A percentile compares a stretch with the other conserved stretches of the same genome.
These are phyloP conservation scores for Cyphomyrus discorhynchus DNA, from an alignment of 2,113 vertebrate species.

Conservation along the genomic window DNA sequence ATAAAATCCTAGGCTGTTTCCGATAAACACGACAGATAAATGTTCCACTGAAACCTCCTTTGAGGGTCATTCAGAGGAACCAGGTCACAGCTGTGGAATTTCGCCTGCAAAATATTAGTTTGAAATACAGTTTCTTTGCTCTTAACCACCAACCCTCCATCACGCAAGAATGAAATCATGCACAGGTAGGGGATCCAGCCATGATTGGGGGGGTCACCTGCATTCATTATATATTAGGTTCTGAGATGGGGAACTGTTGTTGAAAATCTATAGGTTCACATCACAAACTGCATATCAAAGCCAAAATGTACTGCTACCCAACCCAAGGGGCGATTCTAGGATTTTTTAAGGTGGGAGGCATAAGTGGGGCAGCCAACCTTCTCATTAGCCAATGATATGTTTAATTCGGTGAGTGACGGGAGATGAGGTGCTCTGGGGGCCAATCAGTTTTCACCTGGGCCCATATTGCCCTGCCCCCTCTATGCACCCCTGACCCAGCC, in stretches of 20 bases:
- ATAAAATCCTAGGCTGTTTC: background rate
- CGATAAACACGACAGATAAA: background rate
- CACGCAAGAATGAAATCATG: background rate
- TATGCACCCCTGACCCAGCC: background rate
- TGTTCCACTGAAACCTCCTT: background rate
- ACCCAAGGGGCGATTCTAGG: background rate
- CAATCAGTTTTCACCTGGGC: background rate
- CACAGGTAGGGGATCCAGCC: background rate
- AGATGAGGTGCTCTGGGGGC: background rate
- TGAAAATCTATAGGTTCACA: background rate
- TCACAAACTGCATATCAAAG: background rate
- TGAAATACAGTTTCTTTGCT: background rate
- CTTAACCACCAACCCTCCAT: background rate
- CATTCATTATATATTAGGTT: background rate
- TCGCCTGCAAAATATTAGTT: background rate
- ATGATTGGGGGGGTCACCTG: background rate
- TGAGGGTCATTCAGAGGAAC: background rate
- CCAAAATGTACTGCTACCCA: background rate
- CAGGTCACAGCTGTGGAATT: background rate
- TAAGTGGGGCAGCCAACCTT: background rate
- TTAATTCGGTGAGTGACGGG: background rate
- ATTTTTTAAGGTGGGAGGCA: background rate
- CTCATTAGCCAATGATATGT: background rate
- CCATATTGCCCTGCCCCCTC: background rate
- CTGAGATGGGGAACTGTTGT: background rate